Conservation (phyloP, 2,113 vertebrate species). For the Hylia prasina region DNA sequence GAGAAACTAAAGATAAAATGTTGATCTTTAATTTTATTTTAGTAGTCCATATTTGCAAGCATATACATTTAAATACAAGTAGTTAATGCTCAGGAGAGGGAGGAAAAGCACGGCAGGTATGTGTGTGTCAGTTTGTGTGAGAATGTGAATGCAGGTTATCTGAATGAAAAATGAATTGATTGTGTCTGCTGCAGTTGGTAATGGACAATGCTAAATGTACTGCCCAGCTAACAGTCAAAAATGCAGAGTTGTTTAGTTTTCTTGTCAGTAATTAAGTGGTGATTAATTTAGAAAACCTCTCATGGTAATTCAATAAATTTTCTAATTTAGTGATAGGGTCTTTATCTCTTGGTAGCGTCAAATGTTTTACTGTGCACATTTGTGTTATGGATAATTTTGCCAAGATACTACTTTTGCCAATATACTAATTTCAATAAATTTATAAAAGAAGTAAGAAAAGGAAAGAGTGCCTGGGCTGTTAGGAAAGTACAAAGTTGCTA, state of each 20-base stretch:
- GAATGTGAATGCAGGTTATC: not conserved
- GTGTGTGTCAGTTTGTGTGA: not conserved
- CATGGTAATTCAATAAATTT: not conserved
- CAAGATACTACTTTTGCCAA: not conserved
- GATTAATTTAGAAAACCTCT: conserved; percentile 17
- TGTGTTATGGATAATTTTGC: not conserved
- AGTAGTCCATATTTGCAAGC: not conserved
- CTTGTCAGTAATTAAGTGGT: not conserved
- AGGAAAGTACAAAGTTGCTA: not conserved
- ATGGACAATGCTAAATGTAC: not conserved
- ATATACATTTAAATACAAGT: not conserved
- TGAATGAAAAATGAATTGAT: not conserved
- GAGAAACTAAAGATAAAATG: not conserved
- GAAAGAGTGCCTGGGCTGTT: not conserved
- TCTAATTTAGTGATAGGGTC: not conserved
- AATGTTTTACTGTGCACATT: conserved; percentile 14
- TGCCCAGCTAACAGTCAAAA: not conserved
- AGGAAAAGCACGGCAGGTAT: not conserved
- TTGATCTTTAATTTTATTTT: not conserved
- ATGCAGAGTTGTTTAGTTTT: not conserved
- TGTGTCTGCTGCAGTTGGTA: not conserved
- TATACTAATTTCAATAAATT: conserved; percentile 49
- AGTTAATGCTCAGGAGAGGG: not conserved
- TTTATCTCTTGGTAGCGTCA: conserved; percentile 18
- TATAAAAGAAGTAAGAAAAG: not conserved